Percentiles rank a stretch among this genome's conserved stretches.
Conservation (phyloP, 2,113 vertebrate species). For the Stegastes partitus region DNA sequence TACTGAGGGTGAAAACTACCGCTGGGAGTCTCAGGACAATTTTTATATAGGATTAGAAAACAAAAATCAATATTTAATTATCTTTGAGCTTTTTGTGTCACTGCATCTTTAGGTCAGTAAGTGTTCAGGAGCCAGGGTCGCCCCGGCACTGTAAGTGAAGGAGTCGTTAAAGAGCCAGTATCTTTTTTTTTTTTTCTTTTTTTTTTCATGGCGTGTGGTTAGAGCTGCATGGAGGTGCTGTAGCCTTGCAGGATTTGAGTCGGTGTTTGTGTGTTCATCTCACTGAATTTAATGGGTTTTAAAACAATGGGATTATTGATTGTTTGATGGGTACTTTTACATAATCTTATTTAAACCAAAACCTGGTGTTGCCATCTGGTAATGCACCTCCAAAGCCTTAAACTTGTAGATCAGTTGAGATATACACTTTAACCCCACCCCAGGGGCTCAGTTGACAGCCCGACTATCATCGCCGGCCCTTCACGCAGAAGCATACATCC, state of each 20-base stretch:
- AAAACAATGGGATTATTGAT: conserved; percentile 16
- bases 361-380: neutral
- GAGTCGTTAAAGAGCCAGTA: conserved; percentile 90
- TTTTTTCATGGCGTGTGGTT: conserved; percentile 82
- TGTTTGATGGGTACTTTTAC: neutral
- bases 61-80: conserved; percentile 99
- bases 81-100: conserved; percentile 99
- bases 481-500: conserved; percentile 30
- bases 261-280: neutral
- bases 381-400: neutral
- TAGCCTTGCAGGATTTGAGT: conserved; percentile 7
- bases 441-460: conserved; percentile 3
- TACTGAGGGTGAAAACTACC: conserved; percentile 96
- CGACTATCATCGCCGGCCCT: conserved; percentile 23
- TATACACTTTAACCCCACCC: conserved; percentile 20
- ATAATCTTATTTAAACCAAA: neutral
- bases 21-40: conserved; percentile 99
- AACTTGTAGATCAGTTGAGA: conserved; percentile 25
- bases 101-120: conserved; percentile 98
- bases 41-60: conserved; percentile 99
- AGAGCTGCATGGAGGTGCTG: conserved; percentile 72
- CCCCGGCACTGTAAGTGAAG: conserved; percentile 87
- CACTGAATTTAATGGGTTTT: conserved; percentile 9
- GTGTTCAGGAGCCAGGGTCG: conserved; percentile 82
- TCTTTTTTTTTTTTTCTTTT: conserved; percentile 80